Evolutionary conservation across 2,888 invertebrate species (phyloP), one percentile per base, ranked within the genome.

Genomic region (Tribolium freemani): DNA sequence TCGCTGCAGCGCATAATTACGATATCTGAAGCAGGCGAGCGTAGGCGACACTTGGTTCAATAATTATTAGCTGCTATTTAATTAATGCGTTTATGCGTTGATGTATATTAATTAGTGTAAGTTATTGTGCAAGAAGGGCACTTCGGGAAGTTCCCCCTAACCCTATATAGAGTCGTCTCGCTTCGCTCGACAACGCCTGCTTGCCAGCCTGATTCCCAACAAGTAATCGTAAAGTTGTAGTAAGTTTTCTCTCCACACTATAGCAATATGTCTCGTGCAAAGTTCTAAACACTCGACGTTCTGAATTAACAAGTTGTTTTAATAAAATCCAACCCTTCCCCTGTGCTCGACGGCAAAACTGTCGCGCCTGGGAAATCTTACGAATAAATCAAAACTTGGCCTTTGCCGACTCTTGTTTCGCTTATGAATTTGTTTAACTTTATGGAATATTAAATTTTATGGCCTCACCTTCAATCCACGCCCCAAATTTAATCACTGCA

Each of bases 221-320:
- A 81, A 82, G 82, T 77, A 80, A 82, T 79, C 79, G 82, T 79
- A 79, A 84, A 84, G 84, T 83, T 83, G 82, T 82, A 79, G 76
- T 80, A 84, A 84, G 84, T 83, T 84, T 83, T 78, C 77, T 72
- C 83, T 81, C 81, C 81, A 78, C 81, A 81, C 81, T 82, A 82
- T 79, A 78, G 79, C 80, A 81, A 80, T 81, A 81, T 81, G 73
- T 82, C 82, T 80, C 78, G 74, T 77, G 79, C 79, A 82, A 84
- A 84, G 80, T 85, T 84, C 82, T 77, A 79, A 81, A 84, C 83
- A 82, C 80, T 83, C 83, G 82, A 83, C 85, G 83, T 82, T 83
- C 82, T 84, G 86, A 86, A 86, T 87, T 87, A 86, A 87, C 87
- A 86, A 86, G 86, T 86, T 86, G 87, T 86, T 86, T 86, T 85